A percentile compares a stretch with the other conserved stretches of the same genome.
Evolutionary conservation across 2,113 vertebrate genomes (phyloP).

Genomic region (Gyps fulvus): DNA sequence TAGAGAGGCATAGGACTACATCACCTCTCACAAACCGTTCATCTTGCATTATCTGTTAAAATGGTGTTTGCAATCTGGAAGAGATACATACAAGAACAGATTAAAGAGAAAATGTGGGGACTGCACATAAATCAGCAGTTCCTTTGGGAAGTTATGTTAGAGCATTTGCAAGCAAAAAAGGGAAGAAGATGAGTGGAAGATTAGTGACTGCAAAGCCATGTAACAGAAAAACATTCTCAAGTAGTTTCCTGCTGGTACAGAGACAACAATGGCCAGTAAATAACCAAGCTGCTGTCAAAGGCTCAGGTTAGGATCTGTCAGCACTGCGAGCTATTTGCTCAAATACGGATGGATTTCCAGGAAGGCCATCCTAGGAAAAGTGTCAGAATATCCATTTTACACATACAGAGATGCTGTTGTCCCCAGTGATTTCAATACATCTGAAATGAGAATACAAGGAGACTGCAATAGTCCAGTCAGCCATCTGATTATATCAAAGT

Average conservation of each 20-base stretch:
- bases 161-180: background rate
- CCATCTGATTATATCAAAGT: background rate
- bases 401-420: background rate
- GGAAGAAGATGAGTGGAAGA: background rate
- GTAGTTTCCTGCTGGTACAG: background rate
- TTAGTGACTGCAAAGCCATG: background rate
- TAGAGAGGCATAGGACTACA: background rate
- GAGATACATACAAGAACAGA: background rate
- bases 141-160: background rate
- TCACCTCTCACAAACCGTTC: background rate
- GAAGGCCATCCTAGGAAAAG: background rate
- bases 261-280: background rate
- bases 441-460: background rate
- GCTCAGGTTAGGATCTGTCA: background rate
- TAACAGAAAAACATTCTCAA: background rate
- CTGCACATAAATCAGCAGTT: background rate
- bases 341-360: background rate
- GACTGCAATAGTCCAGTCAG: background rate
- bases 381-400: background rate
- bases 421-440: background rate
- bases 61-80: background rate
- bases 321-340: background rate
- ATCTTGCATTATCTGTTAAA: background rate
- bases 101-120: background rate
- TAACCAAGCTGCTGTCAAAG: background rate